These are phyloP conservation scores for Microctonus hyperodae DNA, from an alignment of 2,888 invertebrate species.

Conservation along the genomic window DNA sequence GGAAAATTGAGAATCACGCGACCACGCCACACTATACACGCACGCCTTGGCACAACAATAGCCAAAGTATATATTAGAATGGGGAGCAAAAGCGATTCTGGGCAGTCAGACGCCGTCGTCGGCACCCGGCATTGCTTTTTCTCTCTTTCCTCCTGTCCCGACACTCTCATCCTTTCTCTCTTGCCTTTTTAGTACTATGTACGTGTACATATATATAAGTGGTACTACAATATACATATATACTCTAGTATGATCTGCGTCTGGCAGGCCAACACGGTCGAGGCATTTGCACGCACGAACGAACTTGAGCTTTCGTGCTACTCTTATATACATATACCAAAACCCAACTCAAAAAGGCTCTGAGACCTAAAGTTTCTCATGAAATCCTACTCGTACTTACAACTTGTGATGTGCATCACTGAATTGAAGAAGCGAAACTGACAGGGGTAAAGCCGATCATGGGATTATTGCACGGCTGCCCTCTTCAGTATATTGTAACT, in stretches of 20 bases:
- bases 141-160: constrained; percentile 2
- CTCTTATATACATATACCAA: neutral
- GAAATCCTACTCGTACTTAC: constrained; percentile 23
- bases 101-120: constrained; percentile 15
- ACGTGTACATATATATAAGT: too few relatives aligned
- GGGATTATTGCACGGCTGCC: constrained; percentile 14
- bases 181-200: constrained; percentile 20
- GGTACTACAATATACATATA: constrained; percentile 9
- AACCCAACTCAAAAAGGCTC: constrained; percentile 18
- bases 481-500: neutral
- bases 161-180: constrained; percentile 21
- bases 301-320: constrained; percentile 28
- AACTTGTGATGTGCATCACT: constrained; percentile 16
- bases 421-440: constrained; percentile 1
- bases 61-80: neutral
- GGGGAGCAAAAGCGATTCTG: constrained; percentile 5
- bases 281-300: constrained; percentile 33
- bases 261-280: constrained; percentile 32
- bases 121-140: constrained; percentile 14
- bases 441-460: constrained; percentile 22
- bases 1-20: constrained; percentile 19
- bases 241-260: constrained; percentile 7
- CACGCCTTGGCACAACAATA: constrained; percentile 9
- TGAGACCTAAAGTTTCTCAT: constrained; percentile 21
- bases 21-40: constrained; percentile 9